Conservation (phyloP, 2,797 vertebrate genomes). For the Emys orbicularis region DNA sequence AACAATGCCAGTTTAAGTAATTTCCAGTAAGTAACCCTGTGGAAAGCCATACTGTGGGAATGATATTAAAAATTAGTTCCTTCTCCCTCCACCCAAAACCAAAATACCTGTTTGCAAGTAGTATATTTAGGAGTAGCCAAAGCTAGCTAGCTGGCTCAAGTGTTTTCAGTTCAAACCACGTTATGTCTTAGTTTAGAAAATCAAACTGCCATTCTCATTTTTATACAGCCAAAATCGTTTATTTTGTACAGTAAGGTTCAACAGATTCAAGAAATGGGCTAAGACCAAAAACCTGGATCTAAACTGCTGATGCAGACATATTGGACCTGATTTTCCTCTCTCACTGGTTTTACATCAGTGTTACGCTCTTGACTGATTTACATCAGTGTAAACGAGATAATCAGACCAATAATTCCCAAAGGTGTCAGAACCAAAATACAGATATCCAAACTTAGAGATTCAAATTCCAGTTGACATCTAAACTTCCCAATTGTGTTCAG, state of each 20-base stretch:
- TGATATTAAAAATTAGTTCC: background rate
- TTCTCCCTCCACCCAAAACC: background rate
- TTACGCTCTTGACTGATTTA: background rate
- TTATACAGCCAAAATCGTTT: background rate
- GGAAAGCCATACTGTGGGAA: accelerated
- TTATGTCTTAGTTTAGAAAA: background rate
- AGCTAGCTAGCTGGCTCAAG: background rate
- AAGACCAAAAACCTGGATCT: background rate
- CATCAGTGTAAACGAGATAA: background rate
- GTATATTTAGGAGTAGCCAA: background rate
- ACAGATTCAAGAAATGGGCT: background rate
- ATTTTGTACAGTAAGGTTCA: background rate
- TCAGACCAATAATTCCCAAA: background rate
- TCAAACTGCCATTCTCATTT: background rate
- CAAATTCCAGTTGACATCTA: background rate
- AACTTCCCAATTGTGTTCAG: background rate
- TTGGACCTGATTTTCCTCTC: background rate
- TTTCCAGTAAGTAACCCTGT: background rate
- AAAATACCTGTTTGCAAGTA: accelerated
- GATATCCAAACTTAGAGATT: background rate
- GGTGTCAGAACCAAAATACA: background rate
- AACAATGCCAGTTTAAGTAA: background rate
- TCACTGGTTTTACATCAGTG: background rate
- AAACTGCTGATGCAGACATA: background rate
- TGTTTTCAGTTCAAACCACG: background rate